These are phyloP conservation scores for Parelbella ahira DNA, from an alignment of 2,888 invertebrate genomes.

Conservation along the genomic window DNA sequence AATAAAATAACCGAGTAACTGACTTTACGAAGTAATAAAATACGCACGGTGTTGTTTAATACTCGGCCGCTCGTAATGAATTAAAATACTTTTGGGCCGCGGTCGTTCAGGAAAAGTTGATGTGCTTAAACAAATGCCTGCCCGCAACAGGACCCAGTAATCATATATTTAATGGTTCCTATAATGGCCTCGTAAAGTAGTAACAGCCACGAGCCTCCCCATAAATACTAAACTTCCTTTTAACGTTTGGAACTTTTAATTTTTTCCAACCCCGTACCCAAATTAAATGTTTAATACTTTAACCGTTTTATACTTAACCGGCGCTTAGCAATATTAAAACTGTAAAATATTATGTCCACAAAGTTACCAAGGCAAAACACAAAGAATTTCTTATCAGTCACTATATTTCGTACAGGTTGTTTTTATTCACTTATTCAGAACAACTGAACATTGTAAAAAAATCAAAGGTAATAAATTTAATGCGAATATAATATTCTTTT, in stretches of 20 bases:
- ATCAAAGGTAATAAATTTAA: no score
- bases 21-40: slow-evolving; percentile 32
- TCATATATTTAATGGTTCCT: slow-evolving; percentile 73
- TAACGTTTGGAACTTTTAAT: slow-evolving; percentile 18
- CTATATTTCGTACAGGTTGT: no score
- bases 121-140: slow-evolving; percentile 70
- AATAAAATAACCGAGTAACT: slow-evolving; percentile 41
- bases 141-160: slow-evolving; percentile 53
- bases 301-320: no score
- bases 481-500: no score
- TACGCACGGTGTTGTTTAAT: slow-evolving; percentile 51
- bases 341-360: no score
- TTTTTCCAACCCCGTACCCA: slow-evolving; percentile 31
- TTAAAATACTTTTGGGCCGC: slow-evolving; percentile 55
- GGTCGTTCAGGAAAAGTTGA: slow-evolving; percentile 69
- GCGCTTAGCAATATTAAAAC: no score
- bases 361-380: no score
- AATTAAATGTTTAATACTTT: no score
- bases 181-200: slow-evolving; percentile 75
- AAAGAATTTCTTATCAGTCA: no score
- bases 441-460: no score
- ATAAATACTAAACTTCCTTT: slow-evolving; percentile 37
- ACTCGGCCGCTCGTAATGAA: slow-evolving; percentile 50
- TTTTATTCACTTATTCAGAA: no score
- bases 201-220: slow-evolving; percentile 55